Base-by-base conservation (phyloP, 2,113 vertebrate genomes). In the Trinectes maculatus region DNA sequence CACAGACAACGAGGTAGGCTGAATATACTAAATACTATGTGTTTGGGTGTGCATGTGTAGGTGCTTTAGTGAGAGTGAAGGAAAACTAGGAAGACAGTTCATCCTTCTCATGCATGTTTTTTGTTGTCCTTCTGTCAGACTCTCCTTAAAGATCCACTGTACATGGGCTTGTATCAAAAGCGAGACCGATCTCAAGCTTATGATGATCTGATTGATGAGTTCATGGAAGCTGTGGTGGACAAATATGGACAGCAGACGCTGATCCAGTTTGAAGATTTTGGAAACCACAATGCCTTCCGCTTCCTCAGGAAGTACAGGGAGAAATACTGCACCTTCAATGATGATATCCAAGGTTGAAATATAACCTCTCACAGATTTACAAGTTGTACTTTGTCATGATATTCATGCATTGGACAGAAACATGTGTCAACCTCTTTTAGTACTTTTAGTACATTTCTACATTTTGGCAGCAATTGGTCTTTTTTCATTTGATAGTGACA, bases 191-290 rank as follows among this genome's bases (percentile, higher is more conserved):
- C 97, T 0, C 94, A 96, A 55, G 90, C 91, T 12, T 99, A 98
- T 1, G 96, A 99, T 1, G 95, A 98, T 28, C 92, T 99, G 8
- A 98, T 99, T 9, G 98, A 99, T 59, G 97, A 99, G 54, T 99
- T 99, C 52, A 99, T 99, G 97, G 95, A 98, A 44, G 97, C 96
- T 22, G 94, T 99, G 12, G 95, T 95, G 37, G 93, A 95, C 46
- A 96, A 96, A 91, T 99, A 98, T 0, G 97, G 96, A 33, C 96
- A 94, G 87, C 95, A 94, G 85, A 98, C 95, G 0, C 94, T 99
- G 12, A 99, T 98, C 85, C 98, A 99, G 25, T 99, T 99, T 83
- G 98, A 99, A 68, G 97, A 99, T 87, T 99, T 99, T 63, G 98
- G 98, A 21, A 99, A 99, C 90, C 96, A 98, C 91, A 99, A 99